Conservation (phyloP, 1,140 invertebrate genomes). For the Magallana angulata region DNA sequence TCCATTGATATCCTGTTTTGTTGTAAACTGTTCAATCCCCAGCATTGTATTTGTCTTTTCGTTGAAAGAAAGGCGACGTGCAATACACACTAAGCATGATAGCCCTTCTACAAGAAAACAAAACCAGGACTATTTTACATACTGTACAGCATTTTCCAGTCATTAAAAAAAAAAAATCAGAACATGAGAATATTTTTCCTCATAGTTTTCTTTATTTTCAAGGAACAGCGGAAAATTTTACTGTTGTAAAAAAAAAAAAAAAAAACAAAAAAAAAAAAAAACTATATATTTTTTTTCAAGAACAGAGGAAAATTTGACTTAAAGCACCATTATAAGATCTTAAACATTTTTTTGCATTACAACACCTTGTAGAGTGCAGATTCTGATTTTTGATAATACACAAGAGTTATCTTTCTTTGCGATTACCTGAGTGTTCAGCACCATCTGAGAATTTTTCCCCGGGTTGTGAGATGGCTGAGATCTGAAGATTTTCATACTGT, state of each 20-base stretch:
- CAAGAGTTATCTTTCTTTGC: neutral
- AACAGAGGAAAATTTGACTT: too few species aligned
- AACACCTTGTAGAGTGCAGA: too few species aligned
- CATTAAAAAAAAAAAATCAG: too few species aligned
- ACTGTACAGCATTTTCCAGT: too few species aligned
- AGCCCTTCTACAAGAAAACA: conserved; percentile 80
- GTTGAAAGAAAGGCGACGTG: conserved; percentile 88
- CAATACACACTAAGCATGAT: conserved; percentile 88
- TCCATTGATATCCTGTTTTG: conserved; percentile 91
- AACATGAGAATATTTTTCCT: too few species aligned
- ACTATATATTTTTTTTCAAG: too few species aligned
- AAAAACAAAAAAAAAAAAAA: too few species aligned
- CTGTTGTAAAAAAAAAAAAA: too few species aligned
- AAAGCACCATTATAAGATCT: too few species aligned
- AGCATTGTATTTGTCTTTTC: conserved; percentile 85
- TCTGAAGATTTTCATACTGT: conserved; percentile 88
- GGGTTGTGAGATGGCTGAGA: conserved; percentile 79
- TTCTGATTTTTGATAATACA: neutral
- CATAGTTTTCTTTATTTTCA: too few species aligned
- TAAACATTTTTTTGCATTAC: too few species aligned
- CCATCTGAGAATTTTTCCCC: conserved; percentile 77
- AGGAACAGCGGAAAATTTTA: too few species aligned
- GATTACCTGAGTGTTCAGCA: conserved; percentile 63
- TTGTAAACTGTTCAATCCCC: conserved; percentile 92
- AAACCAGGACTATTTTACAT: neutral